Percentiles rank a stretch among this genome's conserved stretches.
These are phyloP conservation scores for Ellobius talpinus DNA, from an alignment of 2,113 vertebrate genomes.

Conservation along the genomic window DNA sequence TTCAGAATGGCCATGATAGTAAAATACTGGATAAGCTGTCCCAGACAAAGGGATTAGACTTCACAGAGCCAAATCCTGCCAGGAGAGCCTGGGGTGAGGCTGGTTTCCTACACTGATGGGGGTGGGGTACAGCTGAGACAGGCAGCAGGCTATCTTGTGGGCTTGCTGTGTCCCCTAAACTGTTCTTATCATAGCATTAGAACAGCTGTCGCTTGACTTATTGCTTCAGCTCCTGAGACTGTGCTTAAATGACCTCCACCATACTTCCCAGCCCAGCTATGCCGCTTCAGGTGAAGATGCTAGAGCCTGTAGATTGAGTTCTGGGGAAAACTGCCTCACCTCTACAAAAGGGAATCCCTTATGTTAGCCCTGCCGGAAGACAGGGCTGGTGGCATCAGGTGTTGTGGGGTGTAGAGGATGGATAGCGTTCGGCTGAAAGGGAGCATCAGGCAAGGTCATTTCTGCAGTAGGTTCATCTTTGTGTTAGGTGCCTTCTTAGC, in stretches of 20 bases:
- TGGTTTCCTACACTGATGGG: neutral
- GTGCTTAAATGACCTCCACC: neutral
- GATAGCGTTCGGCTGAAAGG: neutral
- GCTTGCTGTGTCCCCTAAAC: neutral
- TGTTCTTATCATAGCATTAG: neutral
- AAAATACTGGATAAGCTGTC: neutral
- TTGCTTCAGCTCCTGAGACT: neutral
- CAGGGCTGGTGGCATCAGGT: neutral
- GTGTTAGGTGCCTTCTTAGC: neutral
- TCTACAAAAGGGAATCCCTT: neutral
- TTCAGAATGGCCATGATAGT: neutral
- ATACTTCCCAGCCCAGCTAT: neutral
- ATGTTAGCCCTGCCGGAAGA: neutral
- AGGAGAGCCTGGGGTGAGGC: neutral
- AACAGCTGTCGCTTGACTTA: neutral
- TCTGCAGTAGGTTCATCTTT: neutral
- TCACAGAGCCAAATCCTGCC: neutral
- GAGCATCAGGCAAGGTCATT: neutral
- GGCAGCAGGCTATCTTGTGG: neutral
- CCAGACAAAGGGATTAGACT: slow-evolving; percentile 21
- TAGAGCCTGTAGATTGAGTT: neutral
- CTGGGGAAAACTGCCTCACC: neutral
- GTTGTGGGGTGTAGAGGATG: neutral
- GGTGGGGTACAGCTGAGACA: neutral
- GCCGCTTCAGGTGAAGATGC: neutral